Evolutionary conservation across 1,140 invertebrate species (phyloP).

Genomic region (Microplitis mediator): DNA sequence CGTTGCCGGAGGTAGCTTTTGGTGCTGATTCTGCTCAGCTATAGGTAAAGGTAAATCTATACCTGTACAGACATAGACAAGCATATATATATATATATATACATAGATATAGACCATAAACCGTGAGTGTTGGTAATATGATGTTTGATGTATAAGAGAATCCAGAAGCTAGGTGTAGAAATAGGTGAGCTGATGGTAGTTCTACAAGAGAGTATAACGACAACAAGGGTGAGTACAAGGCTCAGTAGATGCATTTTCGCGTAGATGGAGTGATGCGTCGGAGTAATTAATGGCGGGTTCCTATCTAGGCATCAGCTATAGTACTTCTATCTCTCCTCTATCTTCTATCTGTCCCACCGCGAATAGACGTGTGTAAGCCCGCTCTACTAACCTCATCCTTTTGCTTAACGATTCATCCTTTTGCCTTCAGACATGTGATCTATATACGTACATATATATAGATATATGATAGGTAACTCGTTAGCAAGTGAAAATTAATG

Average conservation of each 20-base stretch:
- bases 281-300: slow-evolving; percentile 33
- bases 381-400: slow-evolving; percentile 18
- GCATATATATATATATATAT: no score
- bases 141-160: background rate
- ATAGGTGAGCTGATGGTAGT: background rate
- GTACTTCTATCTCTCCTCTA: no score
- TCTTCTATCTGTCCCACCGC: slow-evolving; percentile 16
- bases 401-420: background rate
- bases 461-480: background rate
- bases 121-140: no score
- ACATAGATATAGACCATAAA: no score
- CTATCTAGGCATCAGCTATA: slow-evolving; percentile 26
- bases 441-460: background rate
- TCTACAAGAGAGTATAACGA: no score
- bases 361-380: slow-evolving; percentile 10
- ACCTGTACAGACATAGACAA: no score
- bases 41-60: no score
- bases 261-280: slow-evolving; percentile 25
- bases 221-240: no score
- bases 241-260: slow-evolving; percentile 4
- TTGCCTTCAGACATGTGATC: background rate
- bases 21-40: no score
- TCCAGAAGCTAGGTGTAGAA: background rate
- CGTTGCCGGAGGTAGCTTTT: background rate
- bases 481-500: slow-evolving; percentile 26